A percentile compares a stretch with the other conserved stretches of the same genome.
These are phyloP conservation scores for Peromyscus polionotus DNA, from an alignment of 2,113 vertebrate species.

Conservation along the genomic window DNA sequence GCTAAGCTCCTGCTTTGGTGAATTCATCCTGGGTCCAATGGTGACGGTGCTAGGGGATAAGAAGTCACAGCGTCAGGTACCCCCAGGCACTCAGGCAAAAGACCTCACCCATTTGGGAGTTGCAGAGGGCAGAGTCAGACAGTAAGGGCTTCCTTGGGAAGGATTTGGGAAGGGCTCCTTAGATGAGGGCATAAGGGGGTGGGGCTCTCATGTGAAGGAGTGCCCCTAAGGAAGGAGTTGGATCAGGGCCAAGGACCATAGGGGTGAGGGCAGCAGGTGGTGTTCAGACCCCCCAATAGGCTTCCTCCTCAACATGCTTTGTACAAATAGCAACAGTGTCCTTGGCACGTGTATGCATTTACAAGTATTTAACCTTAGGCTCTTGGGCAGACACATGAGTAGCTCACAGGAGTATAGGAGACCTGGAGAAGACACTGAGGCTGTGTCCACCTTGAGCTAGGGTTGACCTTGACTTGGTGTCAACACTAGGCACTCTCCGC, in stretches of 20 bases:
- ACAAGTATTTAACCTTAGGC: not conserved
- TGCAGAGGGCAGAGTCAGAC: not conserved
- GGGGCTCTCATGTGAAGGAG: accelerated
- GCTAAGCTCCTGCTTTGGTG: not conserved
- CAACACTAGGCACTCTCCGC: no score
- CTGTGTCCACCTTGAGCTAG: accelerated
- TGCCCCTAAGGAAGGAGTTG: accelerated
- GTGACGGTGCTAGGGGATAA: accelerated
- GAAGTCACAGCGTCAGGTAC: not conserved
- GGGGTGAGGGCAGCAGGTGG: accelerated
- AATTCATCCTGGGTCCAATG: accelerated
- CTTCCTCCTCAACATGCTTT: not conserved
- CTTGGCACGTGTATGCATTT: no score
- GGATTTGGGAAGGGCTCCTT: not conserved
- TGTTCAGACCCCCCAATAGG: no score
- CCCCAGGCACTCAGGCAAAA: not conserved
- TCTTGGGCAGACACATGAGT: not conserved
- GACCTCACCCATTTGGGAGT: not conserved
- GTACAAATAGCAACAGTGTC: not conserved
- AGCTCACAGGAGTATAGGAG: not conserved
- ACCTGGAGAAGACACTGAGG: not conserved
- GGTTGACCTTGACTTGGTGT: not conserved
- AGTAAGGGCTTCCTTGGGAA: not conserved
- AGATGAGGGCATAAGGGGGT: not conserved
- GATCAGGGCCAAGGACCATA: not conserved